Conservation (phyloP, 2,113 vertebrate genomes). For the Chaetodon trifascialis region DNA sequence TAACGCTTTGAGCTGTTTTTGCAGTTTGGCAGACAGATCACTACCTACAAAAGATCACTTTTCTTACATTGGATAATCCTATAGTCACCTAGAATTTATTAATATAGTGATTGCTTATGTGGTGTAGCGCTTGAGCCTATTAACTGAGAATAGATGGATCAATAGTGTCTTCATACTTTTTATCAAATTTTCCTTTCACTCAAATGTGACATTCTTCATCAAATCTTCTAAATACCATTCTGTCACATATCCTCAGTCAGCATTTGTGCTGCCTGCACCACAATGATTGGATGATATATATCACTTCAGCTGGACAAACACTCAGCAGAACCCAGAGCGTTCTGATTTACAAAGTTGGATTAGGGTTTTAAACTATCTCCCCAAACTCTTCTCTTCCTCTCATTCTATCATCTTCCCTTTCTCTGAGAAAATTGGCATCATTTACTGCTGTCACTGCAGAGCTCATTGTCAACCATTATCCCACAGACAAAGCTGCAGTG, state of each 20-base stretch:
- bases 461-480: slow-evolving; percentile 71
- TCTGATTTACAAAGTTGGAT: slow-evolving; percentile 72
- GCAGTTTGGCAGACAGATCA: no score
- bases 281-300: slow-evolving; percentile 64
- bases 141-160: neutral
- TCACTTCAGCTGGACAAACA: slow-evolving; percentile 59
- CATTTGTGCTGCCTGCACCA: slow-evolving; percentile 34
- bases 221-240: slow-evolving; percentile 46
- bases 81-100: neutral
- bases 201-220: slow-evolving; percentile 33
- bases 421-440: slow-evolving; percentile 60
- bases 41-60: neutral
- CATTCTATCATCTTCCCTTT: slow-evolving; percentile 39
- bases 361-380: slow-evolving; percentile 60
- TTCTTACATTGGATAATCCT: neutral
- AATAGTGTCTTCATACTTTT: neutral
- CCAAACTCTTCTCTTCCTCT: slow-evolving; percentile 40
- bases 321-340: slow-evolving; percentile 59
- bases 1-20: neutral
- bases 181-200: slow-evolving; percentile 4
- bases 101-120: neutral
- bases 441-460: slow-evolving; percentile 69
- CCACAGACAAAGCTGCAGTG: slow-evolving; percentile 76
- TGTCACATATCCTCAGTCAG: slow-evolving; percentile 46
- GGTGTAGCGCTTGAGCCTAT: neutral